Evolutionary conservation across 1,140 invertebrate species (phyloP), one percentile per base, ranked within the genome.

Genomic region (Cheumatopsyche charites): DNA sequence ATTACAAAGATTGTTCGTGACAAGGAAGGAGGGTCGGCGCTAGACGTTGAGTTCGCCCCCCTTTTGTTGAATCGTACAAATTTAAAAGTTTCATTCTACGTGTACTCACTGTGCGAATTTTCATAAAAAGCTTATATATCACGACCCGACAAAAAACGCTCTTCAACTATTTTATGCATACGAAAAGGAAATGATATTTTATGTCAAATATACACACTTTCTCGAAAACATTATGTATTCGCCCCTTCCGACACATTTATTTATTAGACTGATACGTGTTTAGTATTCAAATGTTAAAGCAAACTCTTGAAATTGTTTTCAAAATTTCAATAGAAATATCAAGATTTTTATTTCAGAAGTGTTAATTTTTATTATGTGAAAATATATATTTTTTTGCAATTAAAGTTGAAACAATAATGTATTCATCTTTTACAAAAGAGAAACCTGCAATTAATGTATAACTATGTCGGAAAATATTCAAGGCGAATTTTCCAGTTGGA

Each of bases 1-100:
- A 67, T 67, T 67, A 67, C 65, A 67, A 41, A 49, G 65, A 67
- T 67, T 67, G 65, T 47, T 67, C 43, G 17, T 67, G 65, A 67
- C 65, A 67, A 67, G 29, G 29, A 36, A 36, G 29, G 29, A 3
- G 29, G 29, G 62, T 17, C 15, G 1, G 47, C 9, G 29, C 29
- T 17, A 52, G 47, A 19, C n/a, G 47, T 17, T 13, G 45, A 47
- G 12, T 52, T n/a, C 15, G 9, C 47, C n/a, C 15, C 25, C n/a
- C 58, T 1, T 58, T 26, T 25, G n/a, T 29, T 25, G 19, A 21
- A 62, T 29, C 25, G 4, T 62, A 62, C 23, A 13, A 26, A 62
- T 62, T 62, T 62, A 62, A 62, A 62, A 62, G 26, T 26, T 62
- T 26, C 58, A 49, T 15, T 49, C 13, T 49, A 49, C 45, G 13